Evolutionary conservation across 2,797 vertebrate species (phyloP).

Genomic region (Argya squamiceps): DNA sequence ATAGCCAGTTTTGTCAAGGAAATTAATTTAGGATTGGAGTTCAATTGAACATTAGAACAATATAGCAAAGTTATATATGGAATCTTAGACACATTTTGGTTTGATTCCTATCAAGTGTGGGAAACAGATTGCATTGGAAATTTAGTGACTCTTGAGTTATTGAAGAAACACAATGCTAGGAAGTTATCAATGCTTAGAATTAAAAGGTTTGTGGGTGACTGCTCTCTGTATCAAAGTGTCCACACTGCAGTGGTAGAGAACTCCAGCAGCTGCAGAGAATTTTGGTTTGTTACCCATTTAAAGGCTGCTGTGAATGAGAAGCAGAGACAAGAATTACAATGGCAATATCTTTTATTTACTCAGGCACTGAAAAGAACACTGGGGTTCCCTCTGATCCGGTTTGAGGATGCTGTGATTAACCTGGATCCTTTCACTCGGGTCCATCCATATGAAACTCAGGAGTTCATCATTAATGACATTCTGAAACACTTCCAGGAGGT

Average conservation of each 20-base stretch:
- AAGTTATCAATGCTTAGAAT: neutral
- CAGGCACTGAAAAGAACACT: conserved; percentile 90
- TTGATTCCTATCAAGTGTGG: neutral
- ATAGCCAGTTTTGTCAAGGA: neutral
- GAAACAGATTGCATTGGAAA: neutral
- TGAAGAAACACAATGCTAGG: neutral
- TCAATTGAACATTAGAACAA: neutral
- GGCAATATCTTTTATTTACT: conserved; percentile 5
- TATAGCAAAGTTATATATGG: neutral
- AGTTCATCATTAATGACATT: conserved; percentile 95
- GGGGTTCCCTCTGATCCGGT: conserved; percentile 91
- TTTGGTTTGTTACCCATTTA: neutral
- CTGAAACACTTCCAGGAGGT: conserved; percentile 98
- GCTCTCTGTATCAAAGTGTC: neutral
- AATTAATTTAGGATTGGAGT: neutral
- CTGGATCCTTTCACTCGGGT: conserved; percentile 96
- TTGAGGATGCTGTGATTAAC: conserved; percentile 95
- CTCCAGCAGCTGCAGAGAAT: neutral
- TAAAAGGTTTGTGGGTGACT: neutral
- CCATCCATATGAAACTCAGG: conserved; percentile 95
- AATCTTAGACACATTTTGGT: neutral
- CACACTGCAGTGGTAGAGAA: neutral
- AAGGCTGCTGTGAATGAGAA: neutral
- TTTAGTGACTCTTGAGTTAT: neutral
- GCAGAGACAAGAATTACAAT: neutral